phyloP scores from a whole-genome alignment of 2,113 vertebrate species.

The Corvus moneduloides region DNA sequence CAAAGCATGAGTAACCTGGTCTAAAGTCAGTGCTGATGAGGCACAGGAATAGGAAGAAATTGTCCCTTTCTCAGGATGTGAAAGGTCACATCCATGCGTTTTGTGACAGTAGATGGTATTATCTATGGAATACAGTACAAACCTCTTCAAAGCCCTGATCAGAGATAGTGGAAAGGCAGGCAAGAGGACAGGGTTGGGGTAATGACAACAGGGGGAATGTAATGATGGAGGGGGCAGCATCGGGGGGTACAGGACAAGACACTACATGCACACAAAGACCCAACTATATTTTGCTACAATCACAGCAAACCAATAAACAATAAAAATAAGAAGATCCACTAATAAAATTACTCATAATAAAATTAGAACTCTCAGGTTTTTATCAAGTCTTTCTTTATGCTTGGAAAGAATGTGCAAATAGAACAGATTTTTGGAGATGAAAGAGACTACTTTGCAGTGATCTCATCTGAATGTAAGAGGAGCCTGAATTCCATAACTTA shows the following conservation, averaged over 20 bases:
- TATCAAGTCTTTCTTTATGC: background rate
- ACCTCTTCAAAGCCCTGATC: background rate
- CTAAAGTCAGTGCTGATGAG: background rate
- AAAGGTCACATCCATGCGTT: background rate
- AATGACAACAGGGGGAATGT: background rate
- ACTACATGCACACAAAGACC: background rate
- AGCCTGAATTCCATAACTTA: background rate
- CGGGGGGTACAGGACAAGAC: rapidly evolving
- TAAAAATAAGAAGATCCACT: background rate
- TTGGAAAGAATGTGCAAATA: background rate
- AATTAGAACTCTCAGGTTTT: background rate
- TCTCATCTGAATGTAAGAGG: rapidly evolving
- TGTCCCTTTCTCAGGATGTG: background rate
- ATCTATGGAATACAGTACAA: background rate
- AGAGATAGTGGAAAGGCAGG: background rate
- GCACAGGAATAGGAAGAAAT: background rate
- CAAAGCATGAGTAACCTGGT: background rate
- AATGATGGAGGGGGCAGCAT: background rate
- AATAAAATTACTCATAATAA: background rate
- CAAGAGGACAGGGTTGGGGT: background rate
- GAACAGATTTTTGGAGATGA: background rate
- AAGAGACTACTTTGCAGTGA: background rate
- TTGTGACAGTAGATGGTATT: background rate
- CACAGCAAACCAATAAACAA: background rate
- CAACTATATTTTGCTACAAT: background rate